Evolutionary conservation across 2,797 vertebrate species (phyloP).

Genomic region (Champsocephalus esox): DNA sequence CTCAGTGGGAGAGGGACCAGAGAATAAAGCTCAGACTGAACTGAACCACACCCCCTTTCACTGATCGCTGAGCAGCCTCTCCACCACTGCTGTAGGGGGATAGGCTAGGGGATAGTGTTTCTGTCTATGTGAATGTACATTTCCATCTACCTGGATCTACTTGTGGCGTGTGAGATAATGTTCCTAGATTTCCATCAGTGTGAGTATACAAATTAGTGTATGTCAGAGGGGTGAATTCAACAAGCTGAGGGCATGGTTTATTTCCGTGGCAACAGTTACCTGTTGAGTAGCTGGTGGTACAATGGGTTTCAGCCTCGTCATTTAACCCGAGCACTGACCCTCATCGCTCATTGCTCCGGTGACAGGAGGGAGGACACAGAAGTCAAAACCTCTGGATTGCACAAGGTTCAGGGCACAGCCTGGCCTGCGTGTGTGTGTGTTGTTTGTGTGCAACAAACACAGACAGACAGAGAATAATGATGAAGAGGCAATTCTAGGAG

Average conservation of each 20-base stretch:
- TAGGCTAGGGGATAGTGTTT: conserved; percentile 49
- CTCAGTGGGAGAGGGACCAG: conserved; percentile 61
- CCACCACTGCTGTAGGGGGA: conserved; percentile 66
- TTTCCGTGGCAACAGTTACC: conserved; percentile 51
- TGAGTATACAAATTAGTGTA: not conserved
- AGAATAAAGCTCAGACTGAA: conserved; percentile 71
- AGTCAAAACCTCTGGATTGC: conserved; percentile 57
- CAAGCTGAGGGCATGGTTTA: conserved; percentile 52
- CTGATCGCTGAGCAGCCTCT: conserved; percentile 79
- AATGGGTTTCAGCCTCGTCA: conserved; percentile 83
- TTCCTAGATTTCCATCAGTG: conserved; percentile 20
- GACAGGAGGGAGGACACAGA: conserved; percentile 70
- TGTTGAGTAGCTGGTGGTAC: conserved; percentile 76
- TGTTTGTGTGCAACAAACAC: not conserved
- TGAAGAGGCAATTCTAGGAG: conserved; percentile 25
- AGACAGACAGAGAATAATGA: conserved; percentile 21
- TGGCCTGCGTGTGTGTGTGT: conserved; percentile 6
- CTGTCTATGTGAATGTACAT: conserved; percentile 28
- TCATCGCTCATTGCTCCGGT: conserved; percentile 76
- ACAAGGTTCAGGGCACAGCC: conserved; percentile 69
- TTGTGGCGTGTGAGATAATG: conserved; percentile 21
- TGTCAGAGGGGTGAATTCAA: conserved; percentile 20
- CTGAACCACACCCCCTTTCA: conserved; percentile 79
- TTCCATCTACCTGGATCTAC: conserved; percentile 35
- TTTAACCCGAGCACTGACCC: conserved; percentile 89